These are phyloP conservation scores for Serinus canaria DNA, from an alignment of 2,113 vertebrate genomes.

Conservation along the genomic window DNA sequence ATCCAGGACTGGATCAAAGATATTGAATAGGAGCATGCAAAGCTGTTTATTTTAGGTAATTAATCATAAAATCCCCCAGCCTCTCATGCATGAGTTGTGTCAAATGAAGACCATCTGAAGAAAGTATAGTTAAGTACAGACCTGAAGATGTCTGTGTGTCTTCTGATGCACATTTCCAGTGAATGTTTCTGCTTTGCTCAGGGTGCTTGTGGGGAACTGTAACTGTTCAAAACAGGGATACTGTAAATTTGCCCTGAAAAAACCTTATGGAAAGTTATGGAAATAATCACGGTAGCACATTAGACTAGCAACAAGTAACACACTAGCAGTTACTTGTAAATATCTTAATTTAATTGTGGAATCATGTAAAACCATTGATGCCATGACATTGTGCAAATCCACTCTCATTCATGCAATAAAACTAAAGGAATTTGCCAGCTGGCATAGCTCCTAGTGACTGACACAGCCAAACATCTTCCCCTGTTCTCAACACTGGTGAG, in stretches of 20 bases:
- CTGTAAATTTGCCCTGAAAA: background rate
- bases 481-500: background rate
- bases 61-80: background rate
- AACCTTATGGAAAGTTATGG: rapidly evolving
- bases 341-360: background rate
- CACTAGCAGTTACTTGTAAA: background rate
- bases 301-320: too few species aligned
- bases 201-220: background rate
- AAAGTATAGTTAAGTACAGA: background rate
- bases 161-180: background rate
- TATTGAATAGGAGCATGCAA: background rate
- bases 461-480: background rate
- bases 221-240: background rate
- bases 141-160: background rate
- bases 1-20: background rate
- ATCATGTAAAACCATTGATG: background rate
- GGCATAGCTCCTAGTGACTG: background rate
- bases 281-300: background rate
- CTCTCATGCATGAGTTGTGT: background rate
- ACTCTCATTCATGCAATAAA: background rate
- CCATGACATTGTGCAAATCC: background rate
- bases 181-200: background rate
- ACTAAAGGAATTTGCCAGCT: background rate
- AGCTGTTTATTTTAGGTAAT: background rate
- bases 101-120: background rate